Evolutionary conservation across 2,888 invertebrate species (phyloP).

Genomic region (Metalampra italica): DNA sequence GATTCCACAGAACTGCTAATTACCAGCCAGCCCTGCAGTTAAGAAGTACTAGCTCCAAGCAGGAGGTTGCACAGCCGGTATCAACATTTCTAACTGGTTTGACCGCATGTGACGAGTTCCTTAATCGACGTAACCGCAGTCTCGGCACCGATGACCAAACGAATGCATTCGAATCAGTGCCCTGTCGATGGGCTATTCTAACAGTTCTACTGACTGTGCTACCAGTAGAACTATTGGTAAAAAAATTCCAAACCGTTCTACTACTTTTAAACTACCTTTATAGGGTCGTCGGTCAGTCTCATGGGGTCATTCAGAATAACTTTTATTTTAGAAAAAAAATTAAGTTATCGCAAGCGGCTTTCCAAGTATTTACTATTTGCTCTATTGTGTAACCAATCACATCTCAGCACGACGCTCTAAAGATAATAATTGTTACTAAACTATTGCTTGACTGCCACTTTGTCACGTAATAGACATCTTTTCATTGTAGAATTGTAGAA

Average conservation of each 20-base stretch:
- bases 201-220: not conserved
- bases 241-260: too few species aligned
- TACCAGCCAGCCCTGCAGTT: too few species aligned
- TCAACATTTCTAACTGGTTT: slow-evolving; percentile 54
- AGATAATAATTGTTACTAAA: slow-evolving; percentile 18
- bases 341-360: too few species aligned
- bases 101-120: slow-evolving; percentile 35
- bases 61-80: not conserved
- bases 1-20: too few species aligned
- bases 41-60: not conserved
- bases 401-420: slow-evolving; percentile 23
- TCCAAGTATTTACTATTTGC: too few species aligned
- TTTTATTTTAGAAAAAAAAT: too few species aligned
- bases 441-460: slow-evolving; percentile 22
- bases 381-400: slow-evolving; percentile 21
- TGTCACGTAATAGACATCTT: slow-evolving; percentile 25
- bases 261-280: too few species aligned
- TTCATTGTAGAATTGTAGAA: not conserved
- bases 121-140: slow-evolving; percentile 46
- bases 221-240: too few species aligned
- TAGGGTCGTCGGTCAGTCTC: too few species aligned
- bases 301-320: too few species aligned
- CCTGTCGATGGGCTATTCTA: not conserved
- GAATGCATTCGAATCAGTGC: not conserved
- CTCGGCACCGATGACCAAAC: not conserved